Base-by-base conservation (phyloP, 2,888 invertebrate genomes). In the Pediacus dermestoides region DNA sequence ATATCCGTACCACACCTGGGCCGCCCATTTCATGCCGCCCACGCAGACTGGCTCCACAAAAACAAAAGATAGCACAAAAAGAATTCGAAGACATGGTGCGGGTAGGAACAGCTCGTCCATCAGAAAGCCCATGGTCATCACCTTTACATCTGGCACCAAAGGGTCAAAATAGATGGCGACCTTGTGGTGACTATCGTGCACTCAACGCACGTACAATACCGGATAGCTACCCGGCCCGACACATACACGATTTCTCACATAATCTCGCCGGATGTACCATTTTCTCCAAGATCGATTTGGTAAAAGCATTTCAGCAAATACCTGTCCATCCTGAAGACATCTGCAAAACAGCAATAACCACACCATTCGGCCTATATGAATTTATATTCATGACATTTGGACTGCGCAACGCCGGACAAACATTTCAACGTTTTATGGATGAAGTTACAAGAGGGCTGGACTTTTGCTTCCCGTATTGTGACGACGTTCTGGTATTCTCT, bases 391-490 rank as follows among this genome's bases (percentile, higher is more conserved):
- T 63, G 60, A 48, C 49, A 0, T 68, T 67, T 14, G 67, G 68
- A 1, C 49, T 70, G 0, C 30, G 64, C 1, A 69, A 71, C 37
- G 65, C 70, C 1, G 61, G 60, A 1, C 64, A 70, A 42, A 64
- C 66, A 0, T 61, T 70, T 45, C 63, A 67, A 35, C 52, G 63
- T 2, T 67, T 66, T 18, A 60, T 70, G 7, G 60, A 68, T 26
- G 53, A 53, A 8, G 50, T 53, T 2, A 15, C 53, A 0, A 39
- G 53, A 2, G 60, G 57, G 3, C 31, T 62, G 1, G 62, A 61
- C 12, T 62, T 68, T 37, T 42, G 42, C 22, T 52, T 55, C 35
- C 30, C 46, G 0, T 68, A 66, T 33, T 31, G 68, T 0, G 65
- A 68, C 18, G 65, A 66, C 38, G 53, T 66, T 25, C 37, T 66